Percentiles rank a stretch among this genome's conserved stretches.
phyloP scores from a whole-genome alignment of 2,888 invertebrate genomes.

The Hoplodrina blanda region DNA sequence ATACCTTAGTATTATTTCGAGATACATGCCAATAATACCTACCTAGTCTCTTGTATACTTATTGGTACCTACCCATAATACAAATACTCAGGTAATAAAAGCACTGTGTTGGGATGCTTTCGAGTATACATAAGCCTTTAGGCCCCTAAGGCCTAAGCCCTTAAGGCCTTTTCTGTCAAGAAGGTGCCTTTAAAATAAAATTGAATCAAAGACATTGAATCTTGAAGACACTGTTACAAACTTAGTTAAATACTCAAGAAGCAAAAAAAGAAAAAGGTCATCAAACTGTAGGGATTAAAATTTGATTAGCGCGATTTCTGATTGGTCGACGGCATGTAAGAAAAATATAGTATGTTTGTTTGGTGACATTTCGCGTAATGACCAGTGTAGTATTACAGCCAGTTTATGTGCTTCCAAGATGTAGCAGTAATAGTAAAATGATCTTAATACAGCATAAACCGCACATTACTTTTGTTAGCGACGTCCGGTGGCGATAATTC shows the following conservation, averaged over 20 bases:
- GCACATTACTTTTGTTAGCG: constrained; percentile 68
- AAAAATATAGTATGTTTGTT: constrained; percentile 45
- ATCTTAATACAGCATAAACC: constrained; percentile 85
- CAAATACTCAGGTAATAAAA: not conserved
- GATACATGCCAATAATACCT: constrained; percentile 13
- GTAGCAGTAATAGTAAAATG: constrained; percentile 87
- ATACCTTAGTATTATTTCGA: constrained; percentile 13
- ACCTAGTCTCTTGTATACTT: not conserved
- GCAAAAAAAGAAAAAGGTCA: not conserved
- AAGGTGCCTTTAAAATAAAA: too few relatives aligned
- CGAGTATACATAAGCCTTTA: not conserved
- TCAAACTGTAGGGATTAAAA: constrained; percentile 17
- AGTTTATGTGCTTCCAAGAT: constrained; percentile 83
- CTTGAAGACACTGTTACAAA: not conserved
- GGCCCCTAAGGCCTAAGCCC: too few relatives aligned
- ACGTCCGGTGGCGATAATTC: constrained; percentile 73
- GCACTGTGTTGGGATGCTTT: not conserved
- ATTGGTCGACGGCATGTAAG: constrained; percentile 17
- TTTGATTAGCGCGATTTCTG: constrained; percentile 4
- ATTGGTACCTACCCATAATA: too few relatives aligned
- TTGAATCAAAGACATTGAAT: not conserved
- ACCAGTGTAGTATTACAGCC: constrained; percentile 72
- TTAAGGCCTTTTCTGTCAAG: too few relatives aligned
- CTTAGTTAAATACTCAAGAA: too few relatives aligned
- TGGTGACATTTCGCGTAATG: constrained; percentile 65